phyloP scores from a whole-genome alignment of 2,113 vertebrate genomes.

The Lepidothrix coronata region DNA sequence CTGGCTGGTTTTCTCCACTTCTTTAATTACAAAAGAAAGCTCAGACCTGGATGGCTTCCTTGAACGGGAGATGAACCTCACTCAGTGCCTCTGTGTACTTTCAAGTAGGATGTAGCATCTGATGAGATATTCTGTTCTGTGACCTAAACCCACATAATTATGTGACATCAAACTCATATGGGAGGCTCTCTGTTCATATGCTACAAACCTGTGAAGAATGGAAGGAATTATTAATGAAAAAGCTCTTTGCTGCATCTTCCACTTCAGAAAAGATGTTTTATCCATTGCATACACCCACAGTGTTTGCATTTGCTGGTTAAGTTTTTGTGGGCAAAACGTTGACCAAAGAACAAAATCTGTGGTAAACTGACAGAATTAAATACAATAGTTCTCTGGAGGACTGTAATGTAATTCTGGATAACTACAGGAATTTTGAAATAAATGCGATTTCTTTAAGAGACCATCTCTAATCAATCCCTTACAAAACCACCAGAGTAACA shows the following conservation, averaged over 20 bases:
- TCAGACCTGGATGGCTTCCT: not conserved
- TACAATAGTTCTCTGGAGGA: constrained; percentile 12
- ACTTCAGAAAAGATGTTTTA: not conserved
- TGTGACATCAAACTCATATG: not conserved
- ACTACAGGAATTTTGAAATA: constrained; percentile 38
- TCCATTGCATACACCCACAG: not conserved
- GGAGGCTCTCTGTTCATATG: not conserved
- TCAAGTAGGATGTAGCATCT: not conserved
- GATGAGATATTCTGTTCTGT: not conserved
- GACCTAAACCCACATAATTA: not conserved
- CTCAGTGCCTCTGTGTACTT: not conserved
- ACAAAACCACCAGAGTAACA: not conserved
- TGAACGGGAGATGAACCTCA: not conserved
- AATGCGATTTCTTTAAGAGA: not conserved
- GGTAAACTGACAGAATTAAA: constrained; percentile 26
- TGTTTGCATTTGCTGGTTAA: not conserved
- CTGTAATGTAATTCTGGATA: constrained; percentile 16
- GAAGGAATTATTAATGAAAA: not conserved
- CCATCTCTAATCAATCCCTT: not conserved
- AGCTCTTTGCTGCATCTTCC: not conserved
- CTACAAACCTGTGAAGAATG: not conserved
- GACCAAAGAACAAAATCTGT: not conserved
- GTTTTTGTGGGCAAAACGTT: not conserved
- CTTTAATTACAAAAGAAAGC: not conserved
- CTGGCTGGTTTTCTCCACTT: not conserved